Conservation (phyloP, 2,113 vertebrate genomes). For the Neotoma lepida region DNA sequence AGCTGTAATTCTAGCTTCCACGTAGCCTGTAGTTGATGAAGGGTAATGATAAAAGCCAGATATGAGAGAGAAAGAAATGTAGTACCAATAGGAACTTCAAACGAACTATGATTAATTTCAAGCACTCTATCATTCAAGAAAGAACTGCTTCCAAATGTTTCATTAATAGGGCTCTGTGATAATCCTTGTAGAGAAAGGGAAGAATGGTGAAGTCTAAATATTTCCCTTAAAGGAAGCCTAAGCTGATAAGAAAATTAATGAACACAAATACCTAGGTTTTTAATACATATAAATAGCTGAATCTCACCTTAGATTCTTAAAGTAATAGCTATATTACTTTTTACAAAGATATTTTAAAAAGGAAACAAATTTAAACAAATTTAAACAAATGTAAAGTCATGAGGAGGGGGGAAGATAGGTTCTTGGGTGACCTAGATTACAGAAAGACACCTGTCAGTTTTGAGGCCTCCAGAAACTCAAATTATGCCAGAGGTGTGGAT, state of each 20-base stretch:
- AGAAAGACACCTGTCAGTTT: not conserved
- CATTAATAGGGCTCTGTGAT: not conserved
- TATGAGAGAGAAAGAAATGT: constrained; percentile 1
- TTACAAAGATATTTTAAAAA: constrained; percentile 9
- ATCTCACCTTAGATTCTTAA: constrained; percentile 9
- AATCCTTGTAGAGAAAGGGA: constrained; percentile 5
- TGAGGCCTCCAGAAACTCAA: not conserved
- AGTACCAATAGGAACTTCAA: constrained; percentile 1
- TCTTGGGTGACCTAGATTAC: not conserved
- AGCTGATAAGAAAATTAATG: not conserved
- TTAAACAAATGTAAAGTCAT: not conserved
- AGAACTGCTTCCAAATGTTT: not conserved
- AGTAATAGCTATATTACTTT: not conserved
- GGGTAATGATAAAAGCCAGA: constrained; percentile 20
- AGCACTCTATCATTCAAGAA: constrained; percentile 28
- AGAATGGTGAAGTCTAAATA: not conserved
- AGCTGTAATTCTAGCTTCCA: constrained; percentile 25
- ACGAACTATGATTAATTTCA: constrained; percentile 52
- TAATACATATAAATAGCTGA: not conserved
- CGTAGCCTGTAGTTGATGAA: not conserved
- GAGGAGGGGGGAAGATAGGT: not conserved
- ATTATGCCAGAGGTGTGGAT: not conserved
- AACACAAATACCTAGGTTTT: not conserved
- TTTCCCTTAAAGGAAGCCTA: constrained; percentile 14
- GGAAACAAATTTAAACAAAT: not conserved